Evolutionary conservation across 2,113 vertebrate species (phyloP).

Genomic region (Cololabis saira): DNA sequence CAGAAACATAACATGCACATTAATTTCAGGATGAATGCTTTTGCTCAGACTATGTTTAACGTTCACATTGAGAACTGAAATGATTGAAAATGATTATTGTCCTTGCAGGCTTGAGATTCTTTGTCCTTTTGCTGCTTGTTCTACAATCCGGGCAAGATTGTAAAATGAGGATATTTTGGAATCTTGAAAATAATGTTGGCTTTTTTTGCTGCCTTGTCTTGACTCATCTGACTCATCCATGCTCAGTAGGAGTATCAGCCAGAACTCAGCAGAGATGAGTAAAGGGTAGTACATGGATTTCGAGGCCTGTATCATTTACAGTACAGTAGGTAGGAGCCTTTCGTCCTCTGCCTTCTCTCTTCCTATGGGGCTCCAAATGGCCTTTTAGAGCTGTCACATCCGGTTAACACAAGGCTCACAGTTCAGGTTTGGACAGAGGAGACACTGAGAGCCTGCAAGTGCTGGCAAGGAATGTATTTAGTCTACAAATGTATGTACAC

Average conservation of each 20-base stretch:
- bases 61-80: too few species aligned
- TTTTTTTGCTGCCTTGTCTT: not conserved
- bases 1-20: too few species aligned
- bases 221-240: not conserved
- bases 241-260: not conserved
- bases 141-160: too few species aligned
- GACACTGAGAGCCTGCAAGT: conserved; percentile 10
- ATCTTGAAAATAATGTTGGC: too few species aligned
- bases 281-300: conserved; percentile 15
- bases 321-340: not conserved
- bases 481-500: conserved; percentile 4
- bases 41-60: too few species aligned
- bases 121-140: too few species aligned
- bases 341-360: conserved; percentile 26
- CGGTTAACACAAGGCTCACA: conserved; percentile 19
- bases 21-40: too few species aligned
- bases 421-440: conserved; percentile 32
- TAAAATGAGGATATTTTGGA: too few species aligned
- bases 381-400: conserved; percentile 53
- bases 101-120: too few species aligned
- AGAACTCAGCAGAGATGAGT: not conserved
- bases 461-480: conserved; percentile 32
- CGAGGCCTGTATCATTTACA: conserved; percentile 15
- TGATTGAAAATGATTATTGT: too few species aligned
- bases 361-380: conserved; percentile 39